Base-by-base conservation (phyloP, 2,888 invertebrate genomes). In the Drosophila longiperda region DNA sequence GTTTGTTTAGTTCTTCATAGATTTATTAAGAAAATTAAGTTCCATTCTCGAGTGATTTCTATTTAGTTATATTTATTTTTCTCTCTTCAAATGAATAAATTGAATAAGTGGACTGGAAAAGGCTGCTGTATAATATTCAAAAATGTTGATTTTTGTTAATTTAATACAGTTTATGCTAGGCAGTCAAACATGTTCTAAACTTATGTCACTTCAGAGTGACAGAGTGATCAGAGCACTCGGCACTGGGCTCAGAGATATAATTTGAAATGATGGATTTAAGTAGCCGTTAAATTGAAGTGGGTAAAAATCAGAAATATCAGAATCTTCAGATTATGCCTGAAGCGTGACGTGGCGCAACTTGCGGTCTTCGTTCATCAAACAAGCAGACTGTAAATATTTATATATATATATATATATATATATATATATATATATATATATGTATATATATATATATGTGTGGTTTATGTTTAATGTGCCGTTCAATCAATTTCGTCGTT, bases 401-500 rank as follows among this genome's bases (percentile, higher is more conserved):
- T 29, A n/a, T 17, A 23, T 33, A 15, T 17, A 26, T 26, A 26
- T 26, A 17, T 2, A 11, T 42, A 11, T 23, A 17, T 17, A 48
- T 15, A 17, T 9, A 29, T 2, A 36, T 11, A 3, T 50, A 1
- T 42, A 15, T 20, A 15, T 34, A 15, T 45, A 38, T 54, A 12
- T 12, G 58, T 36, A 38, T 61, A 64, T 1, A 5, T 33, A 11
- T 0, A 11, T 0, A 11, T 23, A 17, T 32, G 40, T 76, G 65
- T 62, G 80, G 79, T 62, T 86, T 83, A 86, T 75, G 76, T 74
- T 75, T 87, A 85, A 87, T 84, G 70, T 78, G 80, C 42, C 78
- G 71, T 78, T 86, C 88, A 87, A 86, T 87, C 88, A 86, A 82
- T 82, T 83, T 70, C 45, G 58, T 45, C 34, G 23, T 33, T n/a